phyloP scores from a whole-genome alignment of 2,113 vertebrate genomes.

The Tyrannus savana region DNA sequence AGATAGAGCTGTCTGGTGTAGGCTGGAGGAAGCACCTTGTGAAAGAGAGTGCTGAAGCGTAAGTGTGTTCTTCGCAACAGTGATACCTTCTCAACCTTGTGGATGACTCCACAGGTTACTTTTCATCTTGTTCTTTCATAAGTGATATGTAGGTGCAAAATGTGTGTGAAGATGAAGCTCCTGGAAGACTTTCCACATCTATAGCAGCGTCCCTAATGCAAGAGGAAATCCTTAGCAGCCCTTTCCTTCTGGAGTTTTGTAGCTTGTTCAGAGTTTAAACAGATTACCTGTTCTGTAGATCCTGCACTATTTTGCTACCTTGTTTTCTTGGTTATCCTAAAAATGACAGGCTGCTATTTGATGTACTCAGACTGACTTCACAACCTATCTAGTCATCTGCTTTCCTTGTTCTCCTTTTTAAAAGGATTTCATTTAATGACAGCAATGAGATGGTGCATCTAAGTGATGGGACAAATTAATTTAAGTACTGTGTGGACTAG shows the following conservation, averaged over 20 bases:
- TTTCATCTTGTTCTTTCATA: background rate
- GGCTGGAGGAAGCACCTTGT: background rate
- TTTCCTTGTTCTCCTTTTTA: background rate
- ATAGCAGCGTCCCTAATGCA: background rate
- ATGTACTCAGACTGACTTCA: background rate
- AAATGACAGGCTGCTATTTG: background rate
- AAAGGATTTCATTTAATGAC: background rate
- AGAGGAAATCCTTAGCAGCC: background rate
- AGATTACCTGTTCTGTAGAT: background rate
- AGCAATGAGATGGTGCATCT: background rate
- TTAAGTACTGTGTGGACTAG: background rate
- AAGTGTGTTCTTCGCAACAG: background rate
- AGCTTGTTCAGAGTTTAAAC: background rate
- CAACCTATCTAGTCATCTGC: background rate
- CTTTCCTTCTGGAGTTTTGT: background rate
- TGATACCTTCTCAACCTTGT: background rate
- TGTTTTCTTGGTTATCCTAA: slow-evolving; percentile 4
- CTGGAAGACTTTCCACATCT: background rate
- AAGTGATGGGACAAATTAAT: background rate
- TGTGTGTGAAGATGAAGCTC: background rate
- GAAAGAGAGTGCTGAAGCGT: background rate
- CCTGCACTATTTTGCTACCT: background rate
- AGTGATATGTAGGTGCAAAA: background rate
- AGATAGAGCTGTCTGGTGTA: background rate
- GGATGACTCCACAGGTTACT: background rate